Evolutionary conservation across 1,140 invertebrate genomes (phyloP), one percentile per base, ranked within the genome.

Genomic region (Drosophila tani): DNA sequence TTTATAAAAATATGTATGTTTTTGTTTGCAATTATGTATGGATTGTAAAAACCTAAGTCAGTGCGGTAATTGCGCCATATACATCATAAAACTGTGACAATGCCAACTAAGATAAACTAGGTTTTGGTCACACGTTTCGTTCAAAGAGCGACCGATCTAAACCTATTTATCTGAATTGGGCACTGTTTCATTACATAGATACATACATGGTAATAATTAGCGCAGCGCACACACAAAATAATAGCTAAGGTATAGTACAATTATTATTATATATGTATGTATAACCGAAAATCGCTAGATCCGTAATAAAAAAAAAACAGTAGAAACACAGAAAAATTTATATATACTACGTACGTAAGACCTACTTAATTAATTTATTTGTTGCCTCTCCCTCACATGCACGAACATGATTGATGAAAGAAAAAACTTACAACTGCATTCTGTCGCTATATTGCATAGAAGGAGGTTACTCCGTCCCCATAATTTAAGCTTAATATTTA

Each of bases 231-330:
- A 50, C 45, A 65, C 46, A 70, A 53, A 65, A 65, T 64, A 38
- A 64, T 62, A 47, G 74, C 59, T 87, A 79, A 79, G 65, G 74
- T 59, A 83, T 79, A 80, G 80, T 80, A 86, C 75, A 87, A 86
- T 87, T 83, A 88, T 50, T 73, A 51, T 69, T 56, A 56, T 56
- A 38, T 40, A 56, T 56, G 19, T 40, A 40, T 40, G 32, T n/a
- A 62, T 78, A 50, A 55, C 56, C 56, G 19, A 19, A 53, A 53
- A 80, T 58, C 64, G 59, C 59, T 82, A 67, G 50, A 69, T 40
- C 58, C 56, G 59, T 58, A 75, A 45, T 59, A 70, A 78, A 70
- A 69, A 58, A 24, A 49, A 45, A 58, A 24, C 45, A 41, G 46
- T 58, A 57, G 29, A 50, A 40, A 17, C 57, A 73, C 64, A 76